Evolutionary conservation across 2,113 vertebrate species (phyloP), one percentile per base, ranked within the genome.

Genomic region (Lucifuga dentata): DNA sequence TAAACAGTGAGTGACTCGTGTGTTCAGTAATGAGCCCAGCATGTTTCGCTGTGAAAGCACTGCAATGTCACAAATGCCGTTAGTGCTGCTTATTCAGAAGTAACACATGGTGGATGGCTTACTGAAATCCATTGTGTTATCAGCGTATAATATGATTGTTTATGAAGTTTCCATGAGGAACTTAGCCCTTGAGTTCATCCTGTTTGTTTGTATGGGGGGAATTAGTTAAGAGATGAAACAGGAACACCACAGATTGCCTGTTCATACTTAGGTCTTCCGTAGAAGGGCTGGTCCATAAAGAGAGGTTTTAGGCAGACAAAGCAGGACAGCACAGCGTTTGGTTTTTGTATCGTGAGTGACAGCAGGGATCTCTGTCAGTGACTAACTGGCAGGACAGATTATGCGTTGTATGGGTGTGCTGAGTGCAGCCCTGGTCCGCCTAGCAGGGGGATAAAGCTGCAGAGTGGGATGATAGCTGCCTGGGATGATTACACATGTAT

Each of bases 341-440:
- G 74, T 52, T 63, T 76, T 57, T 63, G 48, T 38, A 53, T 69
- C 61, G 69, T 72, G 84, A 84, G 49, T 85, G 86, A 84, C 86
- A 83, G 81, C 43, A 49, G 71, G 69, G 68, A 78, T 83, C 69
- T 64, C 52, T 66, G 65, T 68, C 57, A 59, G 60, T 63, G 80
- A 76, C 79, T 76, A 84, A 82, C 56, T 64, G 84, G 73, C 72
- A 60, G 78, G 59, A 53, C 73, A 68, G 75, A 84, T 83, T 83
- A 77, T 59, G 76, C 70, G 66, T 69, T 76, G 72, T 56, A 77
- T 58, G 71, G 72, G 78, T 80, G 62, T 71, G 13, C 61, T 20
- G 56, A 80, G 78, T 57, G 44, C 65, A 56, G 48, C 16, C 70
- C 35, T 64, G 65, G 77, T 41, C 78, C 62, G 69, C 80, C 73